Conservation (phyloP, 2,888 invertebrate genomes). For the Leucophenga maculata region DNA sequence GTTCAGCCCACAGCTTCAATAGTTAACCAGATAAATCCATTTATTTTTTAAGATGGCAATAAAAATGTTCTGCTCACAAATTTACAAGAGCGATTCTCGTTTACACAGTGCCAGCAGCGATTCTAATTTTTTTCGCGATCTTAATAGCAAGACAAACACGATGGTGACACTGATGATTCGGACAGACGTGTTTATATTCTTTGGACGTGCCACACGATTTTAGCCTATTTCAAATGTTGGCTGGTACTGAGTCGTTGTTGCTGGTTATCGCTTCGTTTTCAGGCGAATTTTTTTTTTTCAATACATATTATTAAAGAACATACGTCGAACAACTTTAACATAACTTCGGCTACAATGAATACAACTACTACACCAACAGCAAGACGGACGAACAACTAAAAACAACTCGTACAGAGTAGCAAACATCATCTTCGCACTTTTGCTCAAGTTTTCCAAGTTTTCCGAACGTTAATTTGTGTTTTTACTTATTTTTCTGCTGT, state of each 20-base stretch:
- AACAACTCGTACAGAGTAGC: slow-evolving; percentile 27
- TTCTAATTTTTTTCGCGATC: neutral
- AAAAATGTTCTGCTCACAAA: slow-evolving; percentile 64
- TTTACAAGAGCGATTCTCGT: slow-evolving; percentile 52
- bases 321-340: slow-evolving; percentile 23
- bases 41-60: slow-evolving; percentile 69
- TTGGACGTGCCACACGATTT: slow-evolving; percentile 19
- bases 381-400: slow-evolving; percentile 24
- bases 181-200: too few species aligned
- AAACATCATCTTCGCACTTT: slow-evolving; percentile 48
- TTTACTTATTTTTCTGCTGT: slow-evolving; percentile 51
- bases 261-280: slow-evolving; percentile 9
- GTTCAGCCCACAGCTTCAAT: slow-evolving; percentile 55
- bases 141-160: too few species aligned
- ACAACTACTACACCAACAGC: slow-evolving; percentile 27
- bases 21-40: slow-evolving; percentile 68
- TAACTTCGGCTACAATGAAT: slow-evolving; percentile 23
- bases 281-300: too few species aligned
- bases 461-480: slow-evolving; percentile 58
- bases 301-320: slow-evolving; percentile 3
- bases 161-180: too few species aligned
- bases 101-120: neutral
- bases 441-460: slow-evolving; percentile 37
- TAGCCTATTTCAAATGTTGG: slow-evolving; percentile 42
- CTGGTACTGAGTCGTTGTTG: slow-evolving; percentile 26